A percentile compares a stretch with the other conserved stretches of the same genome.
These are phyloP conservation scores for Aleiodes sp. DNA, from an alignment of 1,140 invertebrate species.

Conservation along the genomic window DNA sequence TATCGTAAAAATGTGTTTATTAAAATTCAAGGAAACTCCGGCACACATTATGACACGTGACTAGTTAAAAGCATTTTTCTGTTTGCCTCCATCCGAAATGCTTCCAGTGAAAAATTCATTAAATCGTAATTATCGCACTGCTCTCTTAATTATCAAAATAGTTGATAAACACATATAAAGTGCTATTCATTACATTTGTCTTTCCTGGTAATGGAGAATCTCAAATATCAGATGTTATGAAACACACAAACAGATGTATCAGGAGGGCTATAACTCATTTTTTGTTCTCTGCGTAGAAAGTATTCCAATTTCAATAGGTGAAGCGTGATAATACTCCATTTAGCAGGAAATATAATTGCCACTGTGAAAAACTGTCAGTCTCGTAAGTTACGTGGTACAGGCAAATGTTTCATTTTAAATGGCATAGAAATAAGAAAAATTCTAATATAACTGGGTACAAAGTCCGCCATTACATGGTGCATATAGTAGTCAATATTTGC, in stretches of 20 bases:
- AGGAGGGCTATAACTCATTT: not conserved
- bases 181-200: not conserved
- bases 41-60: constrained; percentile 4
- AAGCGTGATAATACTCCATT: not conserved
- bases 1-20: constrained; percentile 6
- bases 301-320: not conserved
- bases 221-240: constrained; percentile 1
- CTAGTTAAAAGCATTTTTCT: not conserved
- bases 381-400: too few relatives aligned
- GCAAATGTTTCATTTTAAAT: not conserved
- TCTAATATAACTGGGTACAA: constrained; percentile 16
- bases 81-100: not conserved
- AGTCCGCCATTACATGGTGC: not conserved
- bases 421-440: not conserved
- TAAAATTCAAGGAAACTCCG: constrained; percentile 12
- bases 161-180: too few relatives aligned
- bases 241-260: not conserved
- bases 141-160: too few relatives aligned
- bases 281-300: not conserved
- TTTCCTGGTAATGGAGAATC: not conserved
- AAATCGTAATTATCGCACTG: not conserved
- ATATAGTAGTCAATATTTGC: constrained; percentile 10
- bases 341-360: not conserved
- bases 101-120: not conserved
- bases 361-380: too few relatives aligned